A percentile compares a stretch with the other conserved stretches of the same genome.
Conservation (phyloP, 2,888 invertebrate species). For the Cremastinae sp. region DNA sequence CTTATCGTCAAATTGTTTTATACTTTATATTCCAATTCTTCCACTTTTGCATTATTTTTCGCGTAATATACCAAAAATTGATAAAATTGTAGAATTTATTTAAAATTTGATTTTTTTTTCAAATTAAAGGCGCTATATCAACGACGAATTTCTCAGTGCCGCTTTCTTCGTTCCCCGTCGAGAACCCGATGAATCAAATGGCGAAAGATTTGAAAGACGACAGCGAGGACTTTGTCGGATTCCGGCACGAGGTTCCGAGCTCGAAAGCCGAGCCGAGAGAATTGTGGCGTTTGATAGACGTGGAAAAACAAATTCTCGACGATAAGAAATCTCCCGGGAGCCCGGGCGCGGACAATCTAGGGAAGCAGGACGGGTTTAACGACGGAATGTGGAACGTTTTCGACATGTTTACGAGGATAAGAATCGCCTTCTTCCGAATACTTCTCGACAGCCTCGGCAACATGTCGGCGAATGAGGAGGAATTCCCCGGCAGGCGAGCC, state of each 20-base stretch:
- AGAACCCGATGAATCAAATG: conserved; percentile 23
- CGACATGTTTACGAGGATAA: conserved; percentile 68
- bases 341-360: background rate
- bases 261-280: conserved; percentile 38
- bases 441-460: conserved; percentile 67
- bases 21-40: no score
- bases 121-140: conserved; percentile 61
- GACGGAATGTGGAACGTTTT: conserved; percentile 69
- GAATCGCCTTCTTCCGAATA: conserved; percentile 67
- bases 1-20: no score
- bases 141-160: conserved; percentile 65
- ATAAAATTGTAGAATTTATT: no score
- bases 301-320: conserved; percentile 35
- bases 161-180: conserved; percentile 39
- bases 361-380: background rate
- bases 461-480: conserved; percentile 38
- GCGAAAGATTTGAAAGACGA: conserved; percentile 42
- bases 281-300: conserved; percentile 50
- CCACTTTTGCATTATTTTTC: no score
- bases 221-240: conserved; percentile 41
- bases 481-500: conserved; percentile 48
- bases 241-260: conserved; percentile 38
- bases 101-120: background rate
- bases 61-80: no score
- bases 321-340: conserved; percentile 14